Percentiles rank a stretch among this genome's conserved stretches.
These are phyloP conservation scores for Grallaria varia DNA, from an alignment of 2,113 vertebrate genomes.

Conservation along the genomic window DNA sequence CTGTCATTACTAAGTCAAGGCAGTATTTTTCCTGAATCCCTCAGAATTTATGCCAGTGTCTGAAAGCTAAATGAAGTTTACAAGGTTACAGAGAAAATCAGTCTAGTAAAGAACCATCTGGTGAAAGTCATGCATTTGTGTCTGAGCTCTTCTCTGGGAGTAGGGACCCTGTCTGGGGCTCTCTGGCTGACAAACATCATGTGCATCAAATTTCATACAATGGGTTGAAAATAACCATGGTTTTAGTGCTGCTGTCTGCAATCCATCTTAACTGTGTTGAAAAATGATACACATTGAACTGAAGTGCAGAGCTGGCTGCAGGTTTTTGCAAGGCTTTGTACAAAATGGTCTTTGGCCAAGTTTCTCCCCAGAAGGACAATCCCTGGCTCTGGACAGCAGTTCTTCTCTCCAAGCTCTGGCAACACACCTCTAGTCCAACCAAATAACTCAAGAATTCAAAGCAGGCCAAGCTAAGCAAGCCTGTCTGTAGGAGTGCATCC, in stretches of 20 bases:
- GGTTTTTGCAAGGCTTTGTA: not conserved
- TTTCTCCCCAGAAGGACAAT: constrained; percentile 42
- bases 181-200: not conserved
- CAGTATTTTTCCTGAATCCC: constrained; percentile 9
- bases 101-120: not conserved
- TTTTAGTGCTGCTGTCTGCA: constrained; percentile 6
- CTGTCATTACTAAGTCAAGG: not conserved
- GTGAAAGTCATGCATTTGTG: not conserved
- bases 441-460: constrained; percentile 35
- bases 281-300: constrained; percentile 20
- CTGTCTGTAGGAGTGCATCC: not conserved
- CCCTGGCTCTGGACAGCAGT: constrained; percentile 20
- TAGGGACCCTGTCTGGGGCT: not conserved
- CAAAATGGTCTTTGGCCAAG: not conserved
- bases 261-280: constrained; percentile 10
- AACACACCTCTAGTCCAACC: constrained; percentile 27
- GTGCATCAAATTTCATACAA: not conserved
- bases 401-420: constrained; percentile 35
- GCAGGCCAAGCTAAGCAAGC: constrained; percentile 22
- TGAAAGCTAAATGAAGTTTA: not conserved
- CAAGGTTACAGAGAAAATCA: not conserved
- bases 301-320: not conserved
- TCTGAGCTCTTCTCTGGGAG: not conserved
- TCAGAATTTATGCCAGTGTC: not conserved
- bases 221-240: not conserved